Conservation (phyloP, 1,140 invertebrate genomes). For the Drosophila tropicalis region DNA sequence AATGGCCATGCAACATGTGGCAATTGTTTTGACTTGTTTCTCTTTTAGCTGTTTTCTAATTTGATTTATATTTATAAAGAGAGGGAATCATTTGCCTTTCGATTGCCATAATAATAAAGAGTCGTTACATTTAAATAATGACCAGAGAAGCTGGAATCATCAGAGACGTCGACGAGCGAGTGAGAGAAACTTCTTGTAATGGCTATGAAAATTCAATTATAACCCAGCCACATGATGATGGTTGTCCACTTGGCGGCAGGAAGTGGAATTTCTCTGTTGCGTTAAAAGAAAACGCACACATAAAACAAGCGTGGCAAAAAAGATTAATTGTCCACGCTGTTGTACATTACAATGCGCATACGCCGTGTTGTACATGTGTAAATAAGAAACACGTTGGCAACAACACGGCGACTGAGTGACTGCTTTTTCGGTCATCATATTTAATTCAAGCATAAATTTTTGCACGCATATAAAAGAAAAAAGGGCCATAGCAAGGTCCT, state of each 20-base stretch:
- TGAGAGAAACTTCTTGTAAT: slow-evolving; percentile 55
- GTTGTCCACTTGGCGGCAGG: slow-evolving; percentile 49
- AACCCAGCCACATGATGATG: slow-evolving; percentile 73
- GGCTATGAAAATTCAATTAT: slow-evolving; percentile 81
- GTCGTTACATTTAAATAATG: slow-evolving; percentile 81
- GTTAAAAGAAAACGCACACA: slow-evolving; percentile 31
- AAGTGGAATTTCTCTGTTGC: not conserved
- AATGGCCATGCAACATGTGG: slow-evolving; percentile 72
- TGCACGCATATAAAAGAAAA: slow-evolving; percentile 76
- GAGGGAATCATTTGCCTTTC: slow-evolving; percentile 75
- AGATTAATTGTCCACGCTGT: slow-evolving; percentile 77
- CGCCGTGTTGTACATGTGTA: slow-evolving; percentile 78
- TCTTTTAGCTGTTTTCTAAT: slow-evolving; percentile 52
- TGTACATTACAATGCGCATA: slow-evolving; percentile 77
- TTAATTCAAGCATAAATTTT: slow-evolving; percentile 81
- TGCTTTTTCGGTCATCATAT: slow-evolving; percentile 80
- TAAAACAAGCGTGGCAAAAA: slow-evolving; percentile 65
- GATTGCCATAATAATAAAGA: slow-evolving; percentile 79
- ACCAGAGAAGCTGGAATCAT: slow-evolving; percentile 39
- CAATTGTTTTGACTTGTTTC: slow-evolving; percentile 8
- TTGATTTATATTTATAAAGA: slow-evolving; percentile 79
- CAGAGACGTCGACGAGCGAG: not conserved
- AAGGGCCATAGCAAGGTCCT: slow-evolving; percentile 6
- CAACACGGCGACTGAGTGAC: slow-evolving; percentile 51
- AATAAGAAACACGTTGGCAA: slow-evolving; percentile 45